A percentile compares a stretch with the other conserved stretches of the same genome.
These are phyloP conservation scores for Phaethornis superciliosus DNA, from an alignment of 2,113 vertebrate genomes.

Conservation along the genomic window DNA sequence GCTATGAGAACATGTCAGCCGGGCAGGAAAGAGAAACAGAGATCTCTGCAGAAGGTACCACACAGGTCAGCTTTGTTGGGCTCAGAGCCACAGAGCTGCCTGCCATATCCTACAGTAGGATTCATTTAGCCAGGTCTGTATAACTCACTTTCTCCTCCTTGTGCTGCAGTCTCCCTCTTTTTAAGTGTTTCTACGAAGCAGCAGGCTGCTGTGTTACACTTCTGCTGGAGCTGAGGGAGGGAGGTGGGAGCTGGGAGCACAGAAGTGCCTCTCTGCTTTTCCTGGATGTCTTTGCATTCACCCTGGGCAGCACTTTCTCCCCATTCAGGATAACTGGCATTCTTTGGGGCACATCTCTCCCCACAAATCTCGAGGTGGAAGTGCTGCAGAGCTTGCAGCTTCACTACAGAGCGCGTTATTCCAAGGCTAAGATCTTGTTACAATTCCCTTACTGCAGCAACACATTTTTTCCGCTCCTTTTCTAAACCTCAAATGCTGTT, in stretches of 20 bases:
- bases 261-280: constrained; percentile 29
- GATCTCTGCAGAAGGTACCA: not conserved
- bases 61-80: not conserved
- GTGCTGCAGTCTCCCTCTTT: not conserved
- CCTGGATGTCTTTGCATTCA: constrained; percentile 44
- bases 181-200: not conserved
- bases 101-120: not conserved
- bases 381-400: not conserved
- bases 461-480: constrained; percentile 52
- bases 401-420: not conserved
- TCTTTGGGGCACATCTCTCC: constrained; percentile 54
- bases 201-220: not conserved
- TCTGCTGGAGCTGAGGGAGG: not conserved
- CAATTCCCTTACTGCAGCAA: constrained; percentile 59
- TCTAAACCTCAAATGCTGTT: constrained; percentile 67
- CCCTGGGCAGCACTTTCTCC: not conserved
- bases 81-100: not conserved
- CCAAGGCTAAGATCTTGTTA: constrained; percentile 62
- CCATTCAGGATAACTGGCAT: not conserved
- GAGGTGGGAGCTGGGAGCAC: not conserved
- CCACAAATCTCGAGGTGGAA: constrained; percentile 47
- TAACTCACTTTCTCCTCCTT: not conserved
- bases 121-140: not conserved
- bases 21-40: not conserved
- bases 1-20: not conserved